These are phyloP conservation scores for Pleuronectes platessa DNA, from an alignment of 2,113 vertebrate species.

Conservation along the genomic window DNA sequence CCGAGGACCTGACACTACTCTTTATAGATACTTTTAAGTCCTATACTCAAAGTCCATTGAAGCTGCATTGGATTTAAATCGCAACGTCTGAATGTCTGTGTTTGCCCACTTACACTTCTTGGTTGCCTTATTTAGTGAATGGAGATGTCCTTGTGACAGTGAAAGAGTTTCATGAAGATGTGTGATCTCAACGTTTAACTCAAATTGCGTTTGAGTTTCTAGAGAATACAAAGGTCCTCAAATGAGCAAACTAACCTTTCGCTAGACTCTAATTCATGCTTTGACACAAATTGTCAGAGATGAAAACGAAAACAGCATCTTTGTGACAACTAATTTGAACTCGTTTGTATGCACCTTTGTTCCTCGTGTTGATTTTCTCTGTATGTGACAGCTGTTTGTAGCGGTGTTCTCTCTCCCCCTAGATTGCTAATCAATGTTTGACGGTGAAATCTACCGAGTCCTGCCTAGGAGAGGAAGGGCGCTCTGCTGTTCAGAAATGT, in stretches of 20 bases:
- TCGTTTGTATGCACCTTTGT: slow-evolving; percentile 53
- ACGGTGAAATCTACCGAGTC: slow-evolving; percentile 23
- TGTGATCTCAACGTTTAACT: not conserved
- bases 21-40: no score
- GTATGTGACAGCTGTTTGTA: slow-evolving; percentile 64
- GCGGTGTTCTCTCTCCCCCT: slow-evolving; percentile 33
- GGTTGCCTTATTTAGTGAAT: not conserved
- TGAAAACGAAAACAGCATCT: slow-evolving; percentile 63
- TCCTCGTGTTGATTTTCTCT: slow-evolving; percentile 45
- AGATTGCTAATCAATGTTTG: slow-evolving; percentile 64
- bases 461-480: slow-evolving; percentile 8
- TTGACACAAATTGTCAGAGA: slow-evolving; percentile 43
- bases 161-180: not conserved
- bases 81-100: not conserved
- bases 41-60: no score
- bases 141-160: not conserved
- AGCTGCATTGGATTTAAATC: no score
- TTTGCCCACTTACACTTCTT: not conserved
- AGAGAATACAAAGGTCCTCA: not conserved
- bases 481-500: slow-evolving; percentile 13
- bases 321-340: slow-evolving; percentile 64
- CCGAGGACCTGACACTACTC: no score
- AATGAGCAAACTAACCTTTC: slow-evolving; percentile 13
- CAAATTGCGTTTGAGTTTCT: not conserved
- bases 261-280: slow-evolving; percentile 21